Conservation (phyloP, 2,113 vertebrate species). For the Corythaeola cristata region DNA sequence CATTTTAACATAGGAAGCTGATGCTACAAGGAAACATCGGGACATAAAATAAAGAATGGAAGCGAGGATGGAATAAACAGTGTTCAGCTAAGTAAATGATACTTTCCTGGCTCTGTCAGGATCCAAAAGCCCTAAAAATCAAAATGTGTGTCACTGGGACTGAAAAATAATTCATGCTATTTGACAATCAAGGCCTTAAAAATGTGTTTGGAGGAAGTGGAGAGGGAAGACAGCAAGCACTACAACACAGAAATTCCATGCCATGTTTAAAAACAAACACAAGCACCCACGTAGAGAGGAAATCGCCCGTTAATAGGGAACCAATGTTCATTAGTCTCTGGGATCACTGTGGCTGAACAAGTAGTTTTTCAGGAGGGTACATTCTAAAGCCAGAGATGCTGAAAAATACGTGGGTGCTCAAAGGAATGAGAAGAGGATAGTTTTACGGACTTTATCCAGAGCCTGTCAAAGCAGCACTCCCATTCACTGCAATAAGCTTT, state of each 20-base stretch:
- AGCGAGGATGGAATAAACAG: conserved; percentile 20
- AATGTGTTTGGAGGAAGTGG: background rate
- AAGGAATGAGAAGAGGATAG: background rate
- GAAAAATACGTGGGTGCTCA: background rate
- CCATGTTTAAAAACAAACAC: conserved; percentile 52
- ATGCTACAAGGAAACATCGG: background rate
- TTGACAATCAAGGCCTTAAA: conserved; percentile 39
- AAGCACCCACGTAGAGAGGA: background rate
- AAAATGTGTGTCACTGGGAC: conserved; percentile 25
- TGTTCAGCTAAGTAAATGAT: background rate
- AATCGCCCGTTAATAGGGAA: background rate
- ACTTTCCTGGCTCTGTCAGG: conserved; percentile 24
- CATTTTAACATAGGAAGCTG: background rate
- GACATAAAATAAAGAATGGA: conserved; percentile 28
- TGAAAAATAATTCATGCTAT: conserved; percentile 5
- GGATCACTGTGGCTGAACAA: background rate
- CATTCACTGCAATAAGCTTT: conserved; percentile 32
- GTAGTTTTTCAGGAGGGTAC: background rate
- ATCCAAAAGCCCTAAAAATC: conserved; percentile 21
- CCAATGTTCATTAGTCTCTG: background rate
- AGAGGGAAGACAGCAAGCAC: conserved; percentile 35
- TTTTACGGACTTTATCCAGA: background rate
- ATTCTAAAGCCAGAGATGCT: background rate
- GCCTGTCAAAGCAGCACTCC: background rate
- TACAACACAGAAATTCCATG: conserved; percentile 30